Conservation (phyloP, 2,888 invertebrate genomes). For the Dendrolimus houi region DNA sequence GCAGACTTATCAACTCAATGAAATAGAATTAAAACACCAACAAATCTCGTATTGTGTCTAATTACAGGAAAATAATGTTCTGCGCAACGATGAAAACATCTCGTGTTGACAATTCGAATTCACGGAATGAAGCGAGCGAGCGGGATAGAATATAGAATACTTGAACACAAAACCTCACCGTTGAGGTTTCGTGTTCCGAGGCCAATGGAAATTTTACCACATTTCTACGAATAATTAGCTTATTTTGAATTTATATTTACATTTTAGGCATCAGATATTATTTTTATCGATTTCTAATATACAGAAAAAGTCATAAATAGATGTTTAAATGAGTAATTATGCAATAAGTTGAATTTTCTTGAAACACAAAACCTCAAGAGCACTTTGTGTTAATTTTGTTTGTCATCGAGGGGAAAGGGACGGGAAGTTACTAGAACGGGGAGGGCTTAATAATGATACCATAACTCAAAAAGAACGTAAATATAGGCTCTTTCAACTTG, state of each 20-base stretch:
- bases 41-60: slow-evolving; percentile 40
- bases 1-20: slow-evolving; percentile 71
- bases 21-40: slow-evolving; percentile 41
- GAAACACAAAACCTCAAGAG: slow-evolving; percentile 68
- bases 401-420: background rate
- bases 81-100: slow-evolving; percentile 66
- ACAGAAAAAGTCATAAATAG: slow-evolving; percentile 7
- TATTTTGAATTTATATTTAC: slow-evolving; percentile 1
- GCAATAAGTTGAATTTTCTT: slow-evolving; percentile 36
- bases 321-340: slow-evolving; percentile 8
- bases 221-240: background rate
- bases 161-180: slow-evolving; percentile 26
- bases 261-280: background rate
- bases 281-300: background rate
- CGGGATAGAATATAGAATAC: slow-evolving; percentile 36
- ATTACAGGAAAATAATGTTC: slow-evolving; percentile 55
- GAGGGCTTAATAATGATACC: slow-evolving; percentile 36
- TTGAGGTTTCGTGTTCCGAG: slow-evolving; percentile 68
- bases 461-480: slow-evolving; percentile 19
- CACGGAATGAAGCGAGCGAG: slow-evolving; percentile 43
- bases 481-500: slow-evolving; percentile 8
- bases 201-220: slow-evolving; percentile 32
- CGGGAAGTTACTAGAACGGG: slow-evolving; percentile 16
- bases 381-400: slow-evolving; percentile 29
- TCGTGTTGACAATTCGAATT: slow-evolving; percentile 53